A percentile compares a stretch with the other conserved stretches of the same genome.
These are phyloP conservation scores for Dysdera silvatica DNA, from an alignment of 1,140 invertebrate species.

Conservation along the genomic window DNA sequence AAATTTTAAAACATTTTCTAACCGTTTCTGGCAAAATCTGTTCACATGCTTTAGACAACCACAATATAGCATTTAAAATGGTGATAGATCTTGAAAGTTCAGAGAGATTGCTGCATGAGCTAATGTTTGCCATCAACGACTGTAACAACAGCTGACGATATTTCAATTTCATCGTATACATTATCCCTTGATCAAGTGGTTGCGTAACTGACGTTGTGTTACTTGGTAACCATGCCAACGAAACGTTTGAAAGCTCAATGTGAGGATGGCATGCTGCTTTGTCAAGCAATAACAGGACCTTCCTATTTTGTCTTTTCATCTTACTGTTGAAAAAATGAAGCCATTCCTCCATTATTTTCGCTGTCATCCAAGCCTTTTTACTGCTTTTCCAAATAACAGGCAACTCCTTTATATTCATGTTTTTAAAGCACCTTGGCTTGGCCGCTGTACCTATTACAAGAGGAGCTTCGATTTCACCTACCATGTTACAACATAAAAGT, in stretches of 20 bases:
- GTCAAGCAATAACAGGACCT: conserved; percentile 27
- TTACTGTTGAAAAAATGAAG: conserved; percentile 24
- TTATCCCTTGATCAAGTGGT: conserved; percentile 35
- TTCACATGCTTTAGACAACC: background rate
- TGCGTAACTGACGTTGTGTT: conserved; percentile 33
- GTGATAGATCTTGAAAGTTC: background rate
- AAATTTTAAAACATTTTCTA: background rate
- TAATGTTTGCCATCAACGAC: background rate
- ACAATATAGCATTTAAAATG: background rate
- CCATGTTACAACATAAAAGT: conserved; percentile 20
- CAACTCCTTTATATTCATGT: conserved; percentile 17
- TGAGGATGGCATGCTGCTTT: background rate
- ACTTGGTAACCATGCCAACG: conserved; percentile 29
- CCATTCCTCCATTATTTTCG: conserved; percentile 31
- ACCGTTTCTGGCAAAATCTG: background rate
- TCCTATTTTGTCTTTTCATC: conserved; percentile 21
- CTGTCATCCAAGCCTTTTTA: conserved; percentile 35
- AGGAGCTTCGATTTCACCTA: conserved; percentile 30
- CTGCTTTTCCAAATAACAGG: conserved; percentile 27
- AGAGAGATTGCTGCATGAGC: background rate
- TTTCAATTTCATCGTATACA: conserved; percentile 30
- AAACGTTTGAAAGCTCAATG: conserved; percentile 5
- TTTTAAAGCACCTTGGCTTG: conserved; percentile 33
- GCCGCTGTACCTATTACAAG: conserved; percentile 32
- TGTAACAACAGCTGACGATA: background rate